These are phyloP conservation scores for Lasioglossum leucozonium DNA, from an alignment of 2,888 invertebrate genomes.

Conservation along the genomic window DNA sequence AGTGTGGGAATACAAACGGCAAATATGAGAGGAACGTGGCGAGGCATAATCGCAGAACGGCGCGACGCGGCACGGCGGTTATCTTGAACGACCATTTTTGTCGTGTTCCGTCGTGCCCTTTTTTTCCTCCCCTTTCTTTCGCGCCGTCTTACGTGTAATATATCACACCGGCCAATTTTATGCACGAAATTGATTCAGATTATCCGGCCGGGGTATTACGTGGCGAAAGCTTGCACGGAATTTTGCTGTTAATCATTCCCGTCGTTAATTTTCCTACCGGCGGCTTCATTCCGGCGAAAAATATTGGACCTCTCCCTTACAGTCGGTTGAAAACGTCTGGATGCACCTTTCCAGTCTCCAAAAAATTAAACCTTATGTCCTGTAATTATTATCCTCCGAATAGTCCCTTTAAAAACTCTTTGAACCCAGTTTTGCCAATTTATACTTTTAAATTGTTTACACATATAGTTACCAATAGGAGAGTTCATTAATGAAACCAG, in stretches of 20 bases:
- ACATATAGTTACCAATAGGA: background rate
- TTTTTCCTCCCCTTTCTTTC: background rate
- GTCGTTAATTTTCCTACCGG: slow-evolving; percentile 16
- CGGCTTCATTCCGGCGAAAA: background rate
- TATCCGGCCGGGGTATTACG: background rate
- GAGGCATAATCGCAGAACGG: slow-evolving; percentile 18
- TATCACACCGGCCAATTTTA: slow-evolving; percentile 7
- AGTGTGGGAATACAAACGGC: background rate
- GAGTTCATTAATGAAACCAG: too few relatives aligned
- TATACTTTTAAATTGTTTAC: background rate
- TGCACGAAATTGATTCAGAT: slow-evolving; percentile 21
- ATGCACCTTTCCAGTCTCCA: background rate
- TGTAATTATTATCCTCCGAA: too few relatives aligned
- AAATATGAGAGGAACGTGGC: slow-evolving; percentile 18
- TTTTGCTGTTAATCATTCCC: slow-evolving; percentile 17
- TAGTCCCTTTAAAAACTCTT: too few relatives aligned
- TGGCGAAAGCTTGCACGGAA: background rate
- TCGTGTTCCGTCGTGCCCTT: background rate
- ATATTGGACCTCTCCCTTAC: background rate
- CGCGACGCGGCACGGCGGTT: background rate
- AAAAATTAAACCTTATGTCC: background rate
- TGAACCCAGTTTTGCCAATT: background rate
- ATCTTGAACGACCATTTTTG: background rate
- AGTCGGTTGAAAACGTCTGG: background rate
- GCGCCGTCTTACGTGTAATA: background rate